Conservation (phyloP, 2,888 invertebrate species). For the Apamea crenata region DNA sequence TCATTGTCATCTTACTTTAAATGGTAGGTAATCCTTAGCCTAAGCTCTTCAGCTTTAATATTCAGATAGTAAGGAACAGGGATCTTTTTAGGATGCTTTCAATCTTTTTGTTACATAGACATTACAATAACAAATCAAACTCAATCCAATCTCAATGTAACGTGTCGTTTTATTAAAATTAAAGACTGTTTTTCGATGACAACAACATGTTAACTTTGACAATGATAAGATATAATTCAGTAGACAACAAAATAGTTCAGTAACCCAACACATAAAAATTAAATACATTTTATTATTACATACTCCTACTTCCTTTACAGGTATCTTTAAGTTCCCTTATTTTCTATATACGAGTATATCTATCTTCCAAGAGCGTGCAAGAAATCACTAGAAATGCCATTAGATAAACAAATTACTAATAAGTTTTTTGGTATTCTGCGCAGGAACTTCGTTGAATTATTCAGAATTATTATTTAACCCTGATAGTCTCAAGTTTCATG, state of each 20-base stretch:
- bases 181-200: constrained; percentile 5
- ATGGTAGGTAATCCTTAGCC: neutral
- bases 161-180: neutral
- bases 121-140: constrained; percentile 9
- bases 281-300: neutral
- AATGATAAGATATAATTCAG: constrained; percentile 19
- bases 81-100: neutral
- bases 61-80: neutral
- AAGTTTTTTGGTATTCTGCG: neutral
- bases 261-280: neutral
- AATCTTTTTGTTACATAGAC: neutral
- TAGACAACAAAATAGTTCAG: constrained; percentile 15
- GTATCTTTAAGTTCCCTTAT: neutral
- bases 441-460: neutral
- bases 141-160: neutral
- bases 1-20: neutral
- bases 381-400: neutral
- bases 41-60: neutral
- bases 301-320: neutral
- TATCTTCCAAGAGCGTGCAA: neutral
- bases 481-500: constrained; percentile 3
- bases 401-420: neutral
- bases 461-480: constrained; percentile 9
- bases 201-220: constrained; percentile 15
- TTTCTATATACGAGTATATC: neutral